Evolutionary conservation across 2,113 vertebrate genomes (phyloP), one percentile per base, ranked within the genome.

Genomic region (Gadus chalcogrammus): DNA sequence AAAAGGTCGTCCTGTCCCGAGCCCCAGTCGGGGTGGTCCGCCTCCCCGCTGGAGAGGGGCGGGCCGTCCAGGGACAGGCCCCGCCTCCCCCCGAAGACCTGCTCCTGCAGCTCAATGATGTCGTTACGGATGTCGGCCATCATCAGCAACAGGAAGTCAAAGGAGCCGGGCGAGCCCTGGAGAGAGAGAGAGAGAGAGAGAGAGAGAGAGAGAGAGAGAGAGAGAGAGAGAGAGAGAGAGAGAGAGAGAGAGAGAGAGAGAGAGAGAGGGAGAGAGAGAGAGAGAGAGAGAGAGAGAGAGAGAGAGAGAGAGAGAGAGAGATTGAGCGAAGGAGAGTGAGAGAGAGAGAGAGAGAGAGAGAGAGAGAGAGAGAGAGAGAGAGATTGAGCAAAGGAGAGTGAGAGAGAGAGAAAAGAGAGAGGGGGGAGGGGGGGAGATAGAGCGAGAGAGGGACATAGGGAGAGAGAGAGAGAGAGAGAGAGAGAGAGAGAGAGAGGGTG

Each of bases 61-160:
- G 89, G 81, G 22, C 31, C 74, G 73, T 93, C 91, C 67, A 90
- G 71, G 5, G 81, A 79, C 24, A 91, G 75, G 28, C 86, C 87
- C 20, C 84, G 79, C 53, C 80, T 85, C 73, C 88, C 90, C 52
- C 92, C 90, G 15, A 93, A 92, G 64, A 93, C 91, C 62, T 88
- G 87, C 83, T 93, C 88, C 79, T 93, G 93, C 52, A 93, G 86
- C 64, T 93, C 92, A 15, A 89, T 91, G 65, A 93, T 93, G 82
- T 93, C 92, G 0, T 92, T 90, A 15, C 92, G 90, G 76, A 93
- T 92, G 82, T 93, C 92, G 0, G 92, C 92, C 89, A 93, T 92
- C 91, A 93, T 92, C 52, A 93, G 87, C 15, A 93, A 69, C 1
- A 93, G 90, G 82, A 93, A 92, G 82, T 93, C 91, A 0, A 93